phyloP scores from a whole-genome alignment of 1,140 invertebrate genomes.

The Glossosoma conforme region DNA sequence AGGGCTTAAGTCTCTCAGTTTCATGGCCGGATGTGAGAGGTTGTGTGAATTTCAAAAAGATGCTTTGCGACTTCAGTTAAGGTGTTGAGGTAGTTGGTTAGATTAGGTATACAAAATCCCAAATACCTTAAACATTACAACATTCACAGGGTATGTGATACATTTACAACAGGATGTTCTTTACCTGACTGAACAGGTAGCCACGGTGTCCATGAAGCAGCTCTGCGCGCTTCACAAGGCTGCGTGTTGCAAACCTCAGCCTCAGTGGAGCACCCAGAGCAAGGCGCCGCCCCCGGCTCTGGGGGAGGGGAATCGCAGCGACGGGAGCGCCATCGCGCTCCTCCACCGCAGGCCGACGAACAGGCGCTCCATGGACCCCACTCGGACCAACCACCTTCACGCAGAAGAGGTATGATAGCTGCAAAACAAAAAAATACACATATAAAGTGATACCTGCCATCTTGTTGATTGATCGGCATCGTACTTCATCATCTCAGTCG shows the following conservation, averaged over 20 bases:
- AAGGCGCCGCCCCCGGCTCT: slow-evolving; percentile 41
- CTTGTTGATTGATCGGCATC: too few relatives aligned
- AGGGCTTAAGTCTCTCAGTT: too few relatives aligned
- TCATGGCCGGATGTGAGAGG: too few relatives aligned
- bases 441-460: too few relatives aligned
- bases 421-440: slow-evolving; percentile 8
- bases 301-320: slow-evolving; percentile 34
- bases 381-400: slow-evolving; percentile 68
- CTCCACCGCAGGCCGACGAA: slow-evolving; percentile 53
- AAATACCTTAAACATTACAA: too few relatives aligned
- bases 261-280: slow-evolving; percentile 61
- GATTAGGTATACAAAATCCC: too few relatives aligned
- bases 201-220: slow-evolving; percentile 75
- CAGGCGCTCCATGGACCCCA: slow-evolving; percentile 71
- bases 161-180: neutral
- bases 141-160: too few relatives aligned
- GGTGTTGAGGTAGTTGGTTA: too few relatives aligned
- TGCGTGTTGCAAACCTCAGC: slow-evolving; percentile 65
- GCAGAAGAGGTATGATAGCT: slow-evolving; percentile 52
- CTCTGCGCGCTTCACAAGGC: slow-evolving; percentile 61
- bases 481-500: too few relatives aligned
- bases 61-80: too few relatives aligned
- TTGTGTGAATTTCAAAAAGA: too few relatives aligned
- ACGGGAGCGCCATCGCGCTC: slow-evolving; percentile 38
- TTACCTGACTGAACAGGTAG: slow-evolving; percentile 38